Evolutionary conservation across 2,113 vertebrate genomes (phyloP), one percentile per base, ranked within the genome.

Genomic region (Limnothrissa miodon): DNA sequence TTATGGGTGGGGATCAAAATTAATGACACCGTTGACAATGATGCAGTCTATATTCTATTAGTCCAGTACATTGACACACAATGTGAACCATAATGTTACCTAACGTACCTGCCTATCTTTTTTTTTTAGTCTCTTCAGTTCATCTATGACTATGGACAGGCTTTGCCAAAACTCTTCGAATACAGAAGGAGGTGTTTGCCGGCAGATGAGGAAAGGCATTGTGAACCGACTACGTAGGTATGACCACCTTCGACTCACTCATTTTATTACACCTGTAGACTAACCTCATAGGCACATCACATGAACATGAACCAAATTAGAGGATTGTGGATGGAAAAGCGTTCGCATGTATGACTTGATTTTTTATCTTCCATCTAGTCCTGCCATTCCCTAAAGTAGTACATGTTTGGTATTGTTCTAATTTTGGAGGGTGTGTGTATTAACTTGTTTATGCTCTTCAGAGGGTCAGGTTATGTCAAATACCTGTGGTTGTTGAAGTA

Each of bases 141-240:
- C 93, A 9, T 94, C 94, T 0, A 80, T 90, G 85, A 91, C 91
- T 70, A 90, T 95, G 90, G 93, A 95, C 80, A 83, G 83, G 80
- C 88, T 95, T 81, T 93, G 92, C 82, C 89, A 83, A 56, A 92
- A 74, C 45, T 85, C 92, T 59, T 89, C 88, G 74, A 90, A 91
- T 48, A 81, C 83, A 13, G 88, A 92, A 39, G 85, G 86, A 81
- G 87, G 90, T 70, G 85, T 92, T 82, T 90, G 89, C 74, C 87
- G 89, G 84, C 90, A 92, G 78, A 89, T 96, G 42, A 94, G 92
- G 86, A 89, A 90, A 81, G 88, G 92, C 51, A 95, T 96, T 83
- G 89, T 96, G 46, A 94, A 94, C 87, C 90, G 90, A 80, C 90
- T 96, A 82, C 95, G 95, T 88, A 94, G 94, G 95, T 96, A 90